phyloP scores from a whole-genome alignment of 2,888 invertebrate species.

The Papilio gigon region DNA sequence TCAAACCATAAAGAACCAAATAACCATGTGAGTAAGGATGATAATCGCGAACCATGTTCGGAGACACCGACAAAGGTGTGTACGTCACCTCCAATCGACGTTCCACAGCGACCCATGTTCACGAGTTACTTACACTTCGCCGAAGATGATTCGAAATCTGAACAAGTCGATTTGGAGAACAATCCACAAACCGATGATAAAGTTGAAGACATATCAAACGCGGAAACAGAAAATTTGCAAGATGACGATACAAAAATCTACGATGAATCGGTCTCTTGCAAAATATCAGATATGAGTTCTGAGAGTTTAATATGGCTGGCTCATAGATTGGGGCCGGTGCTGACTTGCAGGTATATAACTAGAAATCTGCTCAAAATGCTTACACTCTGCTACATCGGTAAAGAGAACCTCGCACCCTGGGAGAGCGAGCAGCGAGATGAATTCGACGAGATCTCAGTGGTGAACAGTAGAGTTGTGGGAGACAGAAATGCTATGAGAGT shows the following conservation, averaged over 20 bases:
- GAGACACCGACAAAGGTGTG: slow-evolving; percentile 54
- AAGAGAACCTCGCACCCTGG: slow-evolving; percentile 85
- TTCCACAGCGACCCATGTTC: slow-evolving; percentile 80
- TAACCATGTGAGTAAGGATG: slow-evolving; percentile 52
- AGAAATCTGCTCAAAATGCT: slow-evolving; percentile 96
- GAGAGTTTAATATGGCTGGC: slow-evolving; percentile 96
- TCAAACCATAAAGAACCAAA: slow-evolving; percentile 56
- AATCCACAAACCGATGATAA: slow-evolving; percentile 33
- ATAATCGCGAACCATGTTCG: slow-evolving; percentile 47
- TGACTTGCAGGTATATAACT: slow-evolving; percentile 95
- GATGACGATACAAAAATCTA: slow-evolving; percentile 37
- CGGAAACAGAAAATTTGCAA: slow-evolving; percentile 30
- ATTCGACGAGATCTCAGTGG: slow-evolving; percentile 84
- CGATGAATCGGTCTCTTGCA: slow-evolving; percentile 65
- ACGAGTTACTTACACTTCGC: slow-evolving; percentile 78
- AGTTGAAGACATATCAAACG: slow-evolving; percentile 26
- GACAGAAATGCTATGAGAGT: slow-evolving; percentile 93
- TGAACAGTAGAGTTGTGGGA: slow-evolving; percentile 86
- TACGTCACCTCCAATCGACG: slow-evolving; percentile 88
- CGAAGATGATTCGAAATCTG: slow-evolving; percentile 60
- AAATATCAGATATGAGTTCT: slow-evolving; percentile 92
- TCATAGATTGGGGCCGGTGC: slow-evolving; percentile 95
- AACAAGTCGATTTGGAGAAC: slow-evolving; percentile 51
- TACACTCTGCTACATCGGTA: slow-evolving; percentile 95
- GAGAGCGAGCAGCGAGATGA: slow-evolving; percentile 71